Percentiles rank a stretch among this genome's conserved stretches.
phyloP scores from a whole-genome alignment of 2,888 invertebrate genomes.

The Zygogramma bicolorata region DNA sequence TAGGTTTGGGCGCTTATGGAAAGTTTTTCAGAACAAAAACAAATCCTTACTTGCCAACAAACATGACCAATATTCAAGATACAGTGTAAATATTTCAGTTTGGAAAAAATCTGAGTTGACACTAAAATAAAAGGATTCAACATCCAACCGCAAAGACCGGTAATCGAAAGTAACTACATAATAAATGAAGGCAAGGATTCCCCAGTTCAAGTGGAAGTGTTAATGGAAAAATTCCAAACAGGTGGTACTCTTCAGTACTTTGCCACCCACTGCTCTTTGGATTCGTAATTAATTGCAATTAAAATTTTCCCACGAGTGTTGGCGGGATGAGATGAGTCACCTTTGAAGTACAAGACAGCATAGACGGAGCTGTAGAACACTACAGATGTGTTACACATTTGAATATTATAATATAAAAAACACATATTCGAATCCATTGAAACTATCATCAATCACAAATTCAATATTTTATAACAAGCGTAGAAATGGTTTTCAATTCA shows the following conservation, averaged over 20 bases:
- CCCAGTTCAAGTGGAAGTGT: neutral
- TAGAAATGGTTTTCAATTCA: no score
- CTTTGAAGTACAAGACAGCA: no score
- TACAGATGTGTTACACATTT: no score
- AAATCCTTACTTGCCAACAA: neutral
- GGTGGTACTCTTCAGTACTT: neutral
- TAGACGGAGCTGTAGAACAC: no score
- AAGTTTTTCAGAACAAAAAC: neutral
- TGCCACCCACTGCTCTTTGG: neutral
- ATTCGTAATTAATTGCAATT: no score
- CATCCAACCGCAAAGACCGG: neutral
- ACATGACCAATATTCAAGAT: neutral
- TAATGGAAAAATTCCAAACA: neutral
- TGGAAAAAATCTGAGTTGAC: neutral
- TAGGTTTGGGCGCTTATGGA: neutral
- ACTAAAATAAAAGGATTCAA: neutral
- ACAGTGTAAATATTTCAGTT: neutral
- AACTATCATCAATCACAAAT: no score
- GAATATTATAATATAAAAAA: no score
- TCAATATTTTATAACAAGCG: no score
- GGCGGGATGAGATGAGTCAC: no score
- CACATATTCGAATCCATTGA: no score
- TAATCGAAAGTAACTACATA: neutral
- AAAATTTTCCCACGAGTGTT: no score
- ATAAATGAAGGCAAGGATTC: neutral